Evolutionary conservation across 2,888 invertebrate genomes (phyloP), one percentile per base, ranked within the genome.

Genomic region (Petrolisthes cinctipes): DNA sequence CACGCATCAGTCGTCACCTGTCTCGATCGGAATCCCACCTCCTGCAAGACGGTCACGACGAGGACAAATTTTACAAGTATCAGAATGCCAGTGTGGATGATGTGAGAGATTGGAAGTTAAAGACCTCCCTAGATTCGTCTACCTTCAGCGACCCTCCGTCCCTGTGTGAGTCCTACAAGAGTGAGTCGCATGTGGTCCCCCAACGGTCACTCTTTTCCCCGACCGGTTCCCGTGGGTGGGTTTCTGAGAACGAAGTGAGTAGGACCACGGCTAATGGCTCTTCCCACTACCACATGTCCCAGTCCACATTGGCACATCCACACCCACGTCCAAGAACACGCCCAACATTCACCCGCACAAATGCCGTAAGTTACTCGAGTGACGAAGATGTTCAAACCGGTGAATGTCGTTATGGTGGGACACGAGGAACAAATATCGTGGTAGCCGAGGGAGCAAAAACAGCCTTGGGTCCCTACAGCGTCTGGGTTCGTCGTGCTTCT

Each of bases 401-500:
- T 14, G 71, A 71, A 71, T 71, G n/a, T n/a, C 6, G 71, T 6
- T 6, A n/a, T 14, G 6, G 6, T n/a, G 20, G 14, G 6, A 11
- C 11, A 2, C 71, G 71, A 6, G 20, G 20, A n/a, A n/a, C n/a
- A 71, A 71, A 6, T n/a, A 20, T n/a, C 71, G 17, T 79, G 79
- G 75, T 54, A 23, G 17, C 54, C 20, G 37, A 56, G 14, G 83
- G 66, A 20, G 4, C 20, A 54, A 54, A 4, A 11, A 66, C 68
- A 20, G n/a, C 68, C 9, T 7, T 4, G n/a, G 79, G 51, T 17
- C 20, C 11, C 14, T 11, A 4, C n/a, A 68, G 78, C 9, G 71
- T 86, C 17, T 83, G 82, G 82, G 86, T 86, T 4, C 78, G 86
- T n/a, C n/a, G 86, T 56, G 83, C 79, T 2, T 86, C 86, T 7